phyloP scores from a whole-genome alignment of 30 jellyfish, hydroid and myxozoan species.

The Mastigias papua region DNA sequence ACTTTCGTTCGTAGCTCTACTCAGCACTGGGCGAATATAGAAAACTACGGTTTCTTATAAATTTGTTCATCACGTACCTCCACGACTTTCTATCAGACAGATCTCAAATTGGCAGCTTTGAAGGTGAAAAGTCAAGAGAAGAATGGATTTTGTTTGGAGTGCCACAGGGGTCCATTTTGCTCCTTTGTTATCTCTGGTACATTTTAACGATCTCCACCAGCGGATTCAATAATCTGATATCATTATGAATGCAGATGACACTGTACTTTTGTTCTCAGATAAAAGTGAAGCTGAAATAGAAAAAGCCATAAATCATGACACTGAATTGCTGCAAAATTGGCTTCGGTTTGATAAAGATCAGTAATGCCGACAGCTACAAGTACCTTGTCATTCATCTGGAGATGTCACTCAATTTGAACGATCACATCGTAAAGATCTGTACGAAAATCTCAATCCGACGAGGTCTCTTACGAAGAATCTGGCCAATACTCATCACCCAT shows the following conservation, averaged over 20 bases:
- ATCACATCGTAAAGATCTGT: too few relatives aligned
- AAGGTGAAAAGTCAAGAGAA: conserved; percentile 5
- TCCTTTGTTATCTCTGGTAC: conserved; percentile 31
- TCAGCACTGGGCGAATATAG: too few relatives aligned
- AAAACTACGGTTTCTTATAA: too few relatives aligned
- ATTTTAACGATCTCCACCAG: conserved; percentile 44
- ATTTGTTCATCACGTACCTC: too few relatives aligned
- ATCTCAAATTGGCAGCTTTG: conserved; percentile 11
- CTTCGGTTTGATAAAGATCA: too few relatives aligned
- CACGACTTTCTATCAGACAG: conserved; percentile 9
- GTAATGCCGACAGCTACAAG: too few relatives aligned
- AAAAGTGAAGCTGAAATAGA: conserved; percentile 52
- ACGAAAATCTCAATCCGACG: too few relatives aligned
- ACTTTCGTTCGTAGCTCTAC: too few relatives aligned
- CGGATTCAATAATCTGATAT: conserved; percentile 25
- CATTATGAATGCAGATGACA: conserved; percentile 70
- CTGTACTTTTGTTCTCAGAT: conserved; percentile 51
- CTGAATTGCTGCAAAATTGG: conserved; percentile 49
- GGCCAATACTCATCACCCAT: too few relatives aligned
- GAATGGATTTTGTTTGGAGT: conserved; percentile 2
- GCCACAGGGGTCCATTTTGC: conserved; percentile 12
- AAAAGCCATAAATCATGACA: conserved; percentile 56
- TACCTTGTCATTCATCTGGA: too few relatives aligned
- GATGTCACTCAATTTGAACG: too few relatives aligned
- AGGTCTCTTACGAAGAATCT: too few relatives aligned